Evolutionary conservation across 2,113 vertebrate genomes (phyloP), one percentile per base, ranked within the genome.

Genomic region (Dipodomys spectabilis): DNA sequence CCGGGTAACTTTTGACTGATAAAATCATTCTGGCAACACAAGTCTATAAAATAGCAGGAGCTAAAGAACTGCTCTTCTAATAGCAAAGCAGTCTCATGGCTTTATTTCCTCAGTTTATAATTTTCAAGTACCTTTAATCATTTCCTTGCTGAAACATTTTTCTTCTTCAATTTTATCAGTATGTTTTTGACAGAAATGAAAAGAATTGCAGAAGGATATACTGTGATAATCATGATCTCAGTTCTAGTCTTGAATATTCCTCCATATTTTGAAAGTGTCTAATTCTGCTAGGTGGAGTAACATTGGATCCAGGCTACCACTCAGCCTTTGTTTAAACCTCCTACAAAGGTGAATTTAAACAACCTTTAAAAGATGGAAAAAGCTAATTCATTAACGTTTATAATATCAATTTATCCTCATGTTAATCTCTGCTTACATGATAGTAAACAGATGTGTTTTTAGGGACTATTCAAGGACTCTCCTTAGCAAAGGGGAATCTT

Each of bases 331-430:
- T 82, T 45, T 32, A 87, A 16, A 35, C 19, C 16, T 74, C 16
- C 25, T 53, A 74, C 19, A 57, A 18, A 88, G 19, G 7, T 82
- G 13, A 84, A 67, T 87, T 73, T 78, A 79, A 85, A 57, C 27
- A 93, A 22, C 35, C 32, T 73, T 93, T 13, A 78, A 94, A 86
- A 84, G 7, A 72, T 53, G 44, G 30, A 5, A 89, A 92, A 88
- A 25, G 15, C 22, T 84, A 32, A 9, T 87, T 74, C 7, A 57
- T 67, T 72, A 67, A 80, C 9, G 0, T 7, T 91, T 57, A 89
- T 81, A 81, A 75, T 57, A 64, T 82, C 65, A 71, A 82, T 83
- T 72, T 83, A 32, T 73, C 20, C 81, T 94, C 35, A 78, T 45
- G n/a, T 53, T 49, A 69, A 11, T 75, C 16, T 32, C 20, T 81